A percentile compares a stretch with the other conserved stretches of the same genome.
Evolutionary conservation across 1,140 invertebrate genomes (phyloP).

Genomic region (Coboldia fuscipes): DNA sequence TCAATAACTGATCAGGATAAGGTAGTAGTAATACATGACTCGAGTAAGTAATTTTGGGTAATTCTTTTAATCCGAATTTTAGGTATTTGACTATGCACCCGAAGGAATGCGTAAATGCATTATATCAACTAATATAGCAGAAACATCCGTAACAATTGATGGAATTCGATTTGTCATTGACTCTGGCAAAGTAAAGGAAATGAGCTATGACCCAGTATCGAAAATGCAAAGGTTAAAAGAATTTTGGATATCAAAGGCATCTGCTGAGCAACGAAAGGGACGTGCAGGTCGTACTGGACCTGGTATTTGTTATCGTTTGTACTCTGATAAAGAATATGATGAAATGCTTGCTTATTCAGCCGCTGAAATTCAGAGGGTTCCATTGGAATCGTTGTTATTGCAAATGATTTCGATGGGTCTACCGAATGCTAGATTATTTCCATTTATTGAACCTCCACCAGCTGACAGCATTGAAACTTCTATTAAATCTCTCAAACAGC

Average conservation of each 20-base stretch:
- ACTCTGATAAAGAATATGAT: constrained; percentile 46
- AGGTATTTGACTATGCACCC: constrained; percentile 93
- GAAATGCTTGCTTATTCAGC: constrained; percentile 59
- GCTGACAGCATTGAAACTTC: constrained; percentile 68
- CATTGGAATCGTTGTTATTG: constrained; percentile 76
- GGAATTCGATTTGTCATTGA: constrained; percentile 95
- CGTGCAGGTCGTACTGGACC: constrained; percentile 64
- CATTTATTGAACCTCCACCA: constrained; percentile 82
- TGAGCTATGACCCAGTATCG: constrained; percentile 77
- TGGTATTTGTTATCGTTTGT: constrained; percentile 53
- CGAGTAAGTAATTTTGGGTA: too few relatives aligned
- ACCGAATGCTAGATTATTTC: constrained; percentile 76
- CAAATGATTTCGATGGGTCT: constrained; percentile 93
- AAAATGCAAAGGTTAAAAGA: constrained; percentile 80
- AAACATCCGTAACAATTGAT: constrained; percentile 98
- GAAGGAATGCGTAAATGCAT: constrained; percentile 92
- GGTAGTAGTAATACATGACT: constrained; percentile 30
- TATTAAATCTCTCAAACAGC: constrained; percentile 66
- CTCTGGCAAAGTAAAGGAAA: constrained; percentile 93
- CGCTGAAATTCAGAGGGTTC: constrained; percentile 81
- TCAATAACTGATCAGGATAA: constrained; percentile 93
- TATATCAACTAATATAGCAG: constrained; percentile 97
- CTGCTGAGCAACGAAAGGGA: constrained; percentile 91
- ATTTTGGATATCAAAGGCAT: constrained; percentile 94
- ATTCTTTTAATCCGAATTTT: constrained; percentile 7